These are phyloP conservation scores for Micromesistius poutassou DNA, from an alignment of 2,797 vertebrate species.

Conservation along the genomic window DNA sequence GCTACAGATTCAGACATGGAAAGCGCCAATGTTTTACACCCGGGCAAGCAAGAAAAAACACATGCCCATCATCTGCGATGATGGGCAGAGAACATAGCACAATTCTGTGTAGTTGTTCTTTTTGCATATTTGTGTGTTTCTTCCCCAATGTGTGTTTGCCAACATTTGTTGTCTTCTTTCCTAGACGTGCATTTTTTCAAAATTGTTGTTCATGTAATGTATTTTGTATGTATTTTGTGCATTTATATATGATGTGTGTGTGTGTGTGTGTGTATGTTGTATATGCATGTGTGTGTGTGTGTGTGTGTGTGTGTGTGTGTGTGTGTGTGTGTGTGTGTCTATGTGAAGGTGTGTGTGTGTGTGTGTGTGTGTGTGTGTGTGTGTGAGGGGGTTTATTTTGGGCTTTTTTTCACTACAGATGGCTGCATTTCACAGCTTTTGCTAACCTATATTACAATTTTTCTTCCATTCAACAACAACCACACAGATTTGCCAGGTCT, in stretches of 20 bases:
- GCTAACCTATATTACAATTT: constrained; percentile 46
- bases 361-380: constrained; percentile 15
- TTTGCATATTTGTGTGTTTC: not conserved
- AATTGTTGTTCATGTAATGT: not conserved
- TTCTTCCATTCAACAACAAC: constrained; percentile 34
- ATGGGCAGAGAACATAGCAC: not conserved
- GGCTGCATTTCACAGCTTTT: constrained; percentile 33
- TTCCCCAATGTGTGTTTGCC: not conserved
- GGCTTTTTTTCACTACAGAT: constrained; percentile 27
- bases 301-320: constrained; percentile 4
- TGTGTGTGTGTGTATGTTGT: constrained; percentile 16
- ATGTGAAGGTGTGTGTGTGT: constrained; percentile 3
- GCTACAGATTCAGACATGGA: constrained; percentile 1
- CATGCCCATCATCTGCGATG: too few relatives aligned
- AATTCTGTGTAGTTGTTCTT: not conserved
- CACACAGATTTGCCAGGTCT: constrained; percentile 26
- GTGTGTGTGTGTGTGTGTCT: constrained; percentile 17
- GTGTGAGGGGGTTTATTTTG: constrained; percentile 41
- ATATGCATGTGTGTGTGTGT: constrained; percentile 20
- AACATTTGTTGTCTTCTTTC: not conserved
- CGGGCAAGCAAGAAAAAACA: not conserved
- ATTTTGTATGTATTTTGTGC: too few relatives aligned
- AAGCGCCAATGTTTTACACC: not conserved
- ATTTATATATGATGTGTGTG: not conserved
- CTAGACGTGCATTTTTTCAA: not conserved